phyloP scores from a whole-genome alignment of 2,888 invertebrate species.

The Aphidoletes aphidimyza region DNA sequence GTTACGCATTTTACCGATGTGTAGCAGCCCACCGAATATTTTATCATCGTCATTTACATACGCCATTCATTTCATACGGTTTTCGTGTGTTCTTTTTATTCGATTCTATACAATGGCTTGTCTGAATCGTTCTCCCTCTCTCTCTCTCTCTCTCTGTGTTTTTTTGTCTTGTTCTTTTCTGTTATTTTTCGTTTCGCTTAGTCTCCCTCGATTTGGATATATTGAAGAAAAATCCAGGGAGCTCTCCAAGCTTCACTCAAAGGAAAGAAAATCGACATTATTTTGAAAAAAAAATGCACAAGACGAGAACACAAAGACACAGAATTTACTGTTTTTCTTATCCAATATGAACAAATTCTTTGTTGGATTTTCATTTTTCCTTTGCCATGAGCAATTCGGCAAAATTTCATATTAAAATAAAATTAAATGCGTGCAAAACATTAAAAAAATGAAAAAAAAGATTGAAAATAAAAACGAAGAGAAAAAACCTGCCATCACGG shows the following conservation, averaged over 20 bases:
- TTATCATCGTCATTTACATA: conserved; percentile 27
- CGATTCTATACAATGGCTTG: neutral
- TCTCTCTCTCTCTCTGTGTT: no score
- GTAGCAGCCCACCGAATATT: neutral
- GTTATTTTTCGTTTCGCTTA: no score
- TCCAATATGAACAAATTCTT: conserved; percentile 7
- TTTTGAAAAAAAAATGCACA: no score
- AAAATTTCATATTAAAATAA: neutral
- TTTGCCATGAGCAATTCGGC: neutral
- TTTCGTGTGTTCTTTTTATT: neutral
- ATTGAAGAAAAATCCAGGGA: no score
- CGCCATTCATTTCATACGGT: conserved; percentile 6
- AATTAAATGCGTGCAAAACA: neutral
- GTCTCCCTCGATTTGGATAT: no score
- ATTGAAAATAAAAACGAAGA: no score
- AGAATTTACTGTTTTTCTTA: neutral
- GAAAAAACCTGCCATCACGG: no score
- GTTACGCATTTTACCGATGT: neutral
- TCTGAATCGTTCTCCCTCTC: neutral
- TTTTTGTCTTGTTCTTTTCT: no score
- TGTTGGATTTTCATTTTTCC: neutral
- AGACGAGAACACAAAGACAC: neutral
- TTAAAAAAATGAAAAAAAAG: neutral
- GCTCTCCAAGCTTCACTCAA: no score
- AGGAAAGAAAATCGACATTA: no score